Evolutionary conservation across 2,888 invertebrate species (phyloP).

Genomic region (Oligia strigilis): DNA sequence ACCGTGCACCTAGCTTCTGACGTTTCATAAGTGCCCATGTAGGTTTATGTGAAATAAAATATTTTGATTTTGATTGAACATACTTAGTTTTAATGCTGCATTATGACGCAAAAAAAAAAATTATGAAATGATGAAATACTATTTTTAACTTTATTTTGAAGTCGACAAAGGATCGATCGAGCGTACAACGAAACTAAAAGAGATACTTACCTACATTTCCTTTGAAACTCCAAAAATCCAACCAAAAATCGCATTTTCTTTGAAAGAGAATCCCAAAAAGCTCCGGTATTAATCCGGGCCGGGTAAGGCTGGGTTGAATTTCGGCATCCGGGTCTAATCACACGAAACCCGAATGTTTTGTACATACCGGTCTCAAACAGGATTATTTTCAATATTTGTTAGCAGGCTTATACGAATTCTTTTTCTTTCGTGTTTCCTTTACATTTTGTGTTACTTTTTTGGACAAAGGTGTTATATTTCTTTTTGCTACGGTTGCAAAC

Average conservation of each 20-base stretch:
- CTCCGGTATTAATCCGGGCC: constrained; percentile 67
- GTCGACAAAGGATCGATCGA: neutral
- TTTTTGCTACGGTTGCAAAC: too few relatives aligned
- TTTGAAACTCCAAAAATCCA: constrained; percentile 6
- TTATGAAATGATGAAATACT: neutral
- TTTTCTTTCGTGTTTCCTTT: constrained; percentile 30
- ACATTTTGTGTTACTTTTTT: constrained; percentile 23
- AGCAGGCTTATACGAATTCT: constrained; percentile 11
- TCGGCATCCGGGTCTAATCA: constrained; percentile 65
- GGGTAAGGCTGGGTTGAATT: constrained; percentile 67
- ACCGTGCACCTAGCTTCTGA: too few relatives aligned
- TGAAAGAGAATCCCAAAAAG: constrained; percentile 55
- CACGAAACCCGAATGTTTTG: constrained; percentile 60
- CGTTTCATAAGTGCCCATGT: too few relatives aligned
- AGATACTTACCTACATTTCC: neutral
- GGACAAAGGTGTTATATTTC: neutral
- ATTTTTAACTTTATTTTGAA: neutral
- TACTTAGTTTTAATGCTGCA: too few relatives aligned
- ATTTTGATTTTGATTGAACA: neutral
- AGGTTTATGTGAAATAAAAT: too few relatives aligned
- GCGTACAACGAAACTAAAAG: neutral
- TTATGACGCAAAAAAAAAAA: neutral
- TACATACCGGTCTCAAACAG: constrained; percentile 46
- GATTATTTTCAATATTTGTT: constrained; percentile 54
- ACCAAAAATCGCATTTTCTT: constrained; percentile 39